Base-by-base conservation (phyloP, 2,797 vertebrate species). In the Sebastes dallii region DNA sequence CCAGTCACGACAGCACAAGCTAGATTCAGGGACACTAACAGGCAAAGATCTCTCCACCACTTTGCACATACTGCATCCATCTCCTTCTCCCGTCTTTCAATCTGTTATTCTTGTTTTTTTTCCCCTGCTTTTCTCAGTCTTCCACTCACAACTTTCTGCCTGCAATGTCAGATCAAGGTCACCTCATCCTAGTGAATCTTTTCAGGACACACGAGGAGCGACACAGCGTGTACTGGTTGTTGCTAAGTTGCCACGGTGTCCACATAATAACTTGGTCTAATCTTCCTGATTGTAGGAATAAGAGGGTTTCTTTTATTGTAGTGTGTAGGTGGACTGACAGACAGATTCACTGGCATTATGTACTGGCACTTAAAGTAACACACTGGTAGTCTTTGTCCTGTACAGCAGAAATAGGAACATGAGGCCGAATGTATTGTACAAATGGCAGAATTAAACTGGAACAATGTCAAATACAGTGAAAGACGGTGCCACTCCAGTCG, bases 161-260 rank as follows among this genome's bases (percentile, higher is more conserved):
- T 82, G 76, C 75, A 85, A 77, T 91, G 86, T 92, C 89, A 90
- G 81, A 83, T 84, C 90, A 91, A 93, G 90, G 90, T 90, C 90
- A 88, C 80, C 81, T 83, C 67, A 87, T 84, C 77, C 68, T 70
- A 76, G 72, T 72, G 36, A 76, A 79, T 78, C 36, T 72, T 80
- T 82, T 72, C 32, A 80, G 52, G 59, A 70, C 39, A 81, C 50
- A 34, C 1, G 0, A 55, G 36, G 60, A 84, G 66, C 14, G 1
- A 83, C 65, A 71, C 82, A 77, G 69, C 34, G 8, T 76, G 76
- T 75, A 10, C 75, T 77, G 61, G 78, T 73, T 80, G 72, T 77
- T 85, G 72, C 75, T 68, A 77, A 84, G 61, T 78, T 82, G 30
- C 75, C 67, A 67, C 39, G 39, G 46, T 77, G 58, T 84, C 42